Evolutionary conservation across 1,140 invertebrate species (phyloP).

Genomic region (Microvelia longipes): DNA sequence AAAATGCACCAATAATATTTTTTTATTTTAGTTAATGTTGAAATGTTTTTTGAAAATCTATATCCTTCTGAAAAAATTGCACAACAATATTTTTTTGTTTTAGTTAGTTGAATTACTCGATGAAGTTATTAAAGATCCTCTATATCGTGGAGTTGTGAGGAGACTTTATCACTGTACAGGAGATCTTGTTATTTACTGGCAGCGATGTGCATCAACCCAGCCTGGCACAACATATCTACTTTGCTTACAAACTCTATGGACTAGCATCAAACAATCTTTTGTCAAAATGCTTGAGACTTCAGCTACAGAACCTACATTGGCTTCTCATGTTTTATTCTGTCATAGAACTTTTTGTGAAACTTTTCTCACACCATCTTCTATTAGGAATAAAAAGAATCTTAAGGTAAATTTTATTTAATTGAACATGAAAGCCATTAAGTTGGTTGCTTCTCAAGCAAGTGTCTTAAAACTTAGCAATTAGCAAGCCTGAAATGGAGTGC

Average conservation of each 20-base stretch:
- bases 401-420: conserved; percentile 10
- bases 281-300: too few relatives aligned
- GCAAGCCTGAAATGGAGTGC: too few relatives aligned
- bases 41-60: too few relatives aligned
- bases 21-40: too few relatives aligned
- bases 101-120: background rate
- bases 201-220: background rate
- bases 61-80: too few relatives aligned
- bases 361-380: conserved; percentile 2
- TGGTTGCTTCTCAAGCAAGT: too few relatives aligned
- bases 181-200: background rate
- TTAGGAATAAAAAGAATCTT: conserved; percentile 8
- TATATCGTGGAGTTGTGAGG: background rate
- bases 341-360: background rate
- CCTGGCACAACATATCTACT: too few relatives aligned
- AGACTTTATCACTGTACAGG: background rate
- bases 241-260: too few relatives aligned
- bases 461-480: too few relatives aligned
- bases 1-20: too few relatives aligned
- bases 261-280: too few relatives aligned
- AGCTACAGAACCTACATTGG: background rate
- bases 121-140: background rate
- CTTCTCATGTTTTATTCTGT: background rate
- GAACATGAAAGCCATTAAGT: background rate
- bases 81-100: background rate